Evolutionary conservation across 2,888 invertebrate genomes (phyloP).

Genomic region (Nymphalis urticae): DNA sequence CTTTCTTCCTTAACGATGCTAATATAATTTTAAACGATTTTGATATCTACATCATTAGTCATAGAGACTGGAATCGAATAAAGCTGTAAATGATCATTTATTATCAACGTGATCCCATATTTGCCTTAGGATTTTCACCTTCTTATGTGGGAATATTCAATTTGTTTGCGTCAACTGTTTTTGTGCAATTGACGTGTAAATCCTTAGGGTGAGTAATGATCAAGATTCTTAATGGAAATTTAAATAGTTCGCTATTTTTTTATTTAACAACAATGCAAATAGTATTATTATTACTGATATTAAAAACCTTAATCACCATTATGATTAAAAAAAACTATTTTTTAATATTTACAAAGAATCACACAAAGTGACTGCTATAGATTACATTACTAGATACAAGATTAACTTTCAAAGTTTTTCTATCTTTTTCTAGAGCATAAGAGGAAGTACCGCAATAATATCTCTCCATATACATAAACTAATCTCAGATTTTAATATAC

Average conservation of each 20-base stretch:
- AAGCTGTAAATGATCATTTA: slow-evolving; percentile 58
- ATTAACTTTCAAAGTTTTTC: slow-evolving; percentile 17
- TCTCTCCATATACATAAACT: slow-evolving; percentile 33
- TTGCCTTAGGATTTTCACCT: slow-evolving; percentile 80
- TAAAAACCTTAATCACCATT: not conserved
- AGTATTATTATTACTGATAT: not conserved
- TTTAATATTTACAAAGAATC: not conserved
- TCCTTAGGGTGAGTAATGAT: slow-evolving; percentile 73
- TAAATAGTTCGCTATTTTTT: slow-evolving; percentile 45
- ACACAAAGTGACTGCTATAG: not conserved
- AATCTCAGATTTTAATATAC: slow-evolving; percentile 33
- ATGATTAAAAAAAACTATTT: not conserved
- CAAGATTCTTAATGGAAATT: slow-evolving; percentile 57
- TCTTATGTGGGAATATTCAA: slow-evolving; percentile 78
- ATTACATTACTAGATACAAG: not conserved
- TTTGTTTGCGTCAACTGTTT: slow-evolving; percentile 78
- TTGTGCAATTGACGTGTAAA: slow-evolving; percentile 78
- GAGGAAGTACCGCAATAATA: slow-evolving; percentile 31
- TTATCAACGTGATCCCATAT: slow-evolving; percentile 67
- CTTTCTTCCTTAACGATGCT: slow-evolving; percentile 59
- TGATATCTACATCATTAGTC: slow-evolving; percentile 39
- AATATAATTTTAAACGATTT: slow-evolving; percentile 43
- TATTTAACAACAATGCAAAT: not conserved
- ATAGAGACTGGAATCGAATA: slow-evolving; percentile 48
- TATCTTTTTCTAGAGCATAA: slow-evolving; percentile 21